These are phyloP conservation scores for Dicerorhinus sumatrensis DNA, from an alignment of 2,113 vertebrate genomes.

Conservation along the genomic window DNA sequence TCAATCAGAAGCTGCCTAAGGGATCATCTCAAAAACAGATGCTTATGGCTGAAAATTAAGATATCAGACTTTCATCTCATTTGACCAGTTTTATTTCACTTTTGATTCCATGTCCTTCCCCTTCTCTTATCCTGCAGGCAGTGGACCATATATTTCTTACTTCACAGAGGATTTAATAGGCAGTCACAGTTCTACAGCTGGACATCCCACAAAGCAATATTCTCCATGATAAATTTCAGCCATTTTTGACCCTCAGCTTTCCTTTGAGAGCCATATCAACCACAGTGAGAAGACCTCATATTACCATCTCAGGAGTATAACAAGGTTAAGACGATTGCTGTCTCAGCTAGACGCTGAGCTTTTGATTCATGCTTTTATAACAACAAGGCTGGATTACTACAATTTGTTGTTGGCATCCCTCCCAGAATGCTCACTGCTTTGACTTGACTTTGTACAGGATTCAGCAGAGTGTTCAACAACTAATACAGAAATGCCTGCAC, in stretches of 20 bases:
- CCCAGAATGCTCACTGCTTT: conserved; percentile 82
- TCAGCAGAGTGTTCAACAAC: conserved; percentile 76
- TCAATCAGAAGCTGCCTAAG: conserved; percentile 51
- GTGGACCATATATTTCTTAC: conserved; percentile 68
- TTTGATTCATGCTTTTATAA: conserved; percentile 87
- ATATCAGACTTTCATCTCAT: conserved; percentile 70
- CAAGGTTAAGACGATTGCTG: conserved; percentile 87
- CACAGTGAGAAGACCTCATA: conserved; percentile 87
- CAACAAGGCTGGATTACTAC: conserved; percentile 86
- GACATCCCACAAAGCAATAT: conserved; percentile 80
- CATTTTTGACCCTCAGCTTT: conserved; percentile 86
- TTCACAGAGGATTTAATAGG: conserved; percentile 78
- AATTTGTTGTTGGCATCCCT: conserved; percentile 87
- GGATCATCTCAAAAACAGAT: conserved; percentile 60
- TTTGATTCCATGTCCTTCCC: conserved; percentile 52
- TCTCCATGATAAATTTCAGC: conserved; percentile 84
- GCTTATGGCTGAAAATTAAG: conserved; percentile 66
- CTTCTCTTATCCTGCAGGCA: conserved; percentile 60
- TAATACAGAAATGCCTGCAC: conserved; percentile 71
- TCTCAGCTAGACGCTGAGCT: conserved; percentile 86
- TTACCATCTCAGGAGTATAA: conserved; percentile 85
- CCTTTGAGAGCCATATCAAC: conserved; percentile 82
- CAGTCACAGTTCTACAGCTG: conserved; percentile 79
- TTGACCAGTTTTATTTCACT: conserved; percentile 60
- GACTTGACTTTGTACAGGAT: conserved; percentile 80